A percentile compares a stretch with the other conserved stretches of the same genome.
Conservation (phyloP, 2,797 vertebrate genomes). For the Anabas testudineus region DNA sequence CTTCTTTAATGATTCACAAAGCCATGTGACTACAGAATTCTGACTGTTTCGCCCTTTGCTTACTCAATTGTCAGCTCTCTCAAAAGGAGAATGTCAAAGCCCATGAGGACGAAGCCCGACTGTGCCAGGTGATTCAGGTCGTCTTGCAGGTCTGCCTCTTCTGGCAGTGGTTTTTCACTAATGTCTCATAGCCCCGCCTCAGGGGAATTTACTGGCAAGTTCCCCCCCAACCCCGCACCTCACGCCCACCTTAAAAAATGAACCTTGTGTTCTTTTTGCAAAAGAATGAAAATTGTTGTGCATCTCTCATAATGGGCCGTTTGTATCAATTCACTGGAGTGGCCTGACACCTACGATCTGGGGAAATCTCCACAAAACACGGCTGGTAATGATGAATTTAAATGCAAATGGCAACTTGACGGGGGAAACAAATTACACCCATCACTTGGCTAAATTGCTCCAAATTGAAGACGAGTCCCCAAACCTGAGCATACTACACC, state of each 20-base stretch:
- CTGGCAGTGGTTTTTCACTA: constrained; percentile 10
- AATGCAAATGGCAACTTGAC: constrained; percentile 77
- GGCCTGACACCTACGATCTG: constrained; percentile 69
- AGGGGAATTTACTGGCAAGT: constrained; percentile 6
- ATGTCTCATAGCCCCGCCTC: constrained; percentile 5
- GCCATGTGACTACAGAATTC: not conserved
- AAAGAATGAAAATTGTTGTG: constrained; percentile 40
- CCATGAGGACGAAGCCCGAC: not conserved
- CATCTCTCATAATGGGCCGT: constrained; percentile 39
- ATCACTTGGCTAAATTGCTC: constrained; percentile 77
- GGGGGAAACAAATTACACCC: constrained; percentile 76
- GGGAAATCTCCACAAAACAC: constrained; percentile 75
- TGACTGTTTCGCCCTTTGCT: not conserved
- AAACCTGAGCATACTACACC: constrained; percentile 66
- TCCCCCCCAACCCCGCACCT: no score
- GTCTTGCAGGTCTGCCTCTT: constrained; percentile 4
- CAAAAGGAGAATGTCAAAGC: not conserved
- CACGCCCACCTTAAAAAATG: not conserved
- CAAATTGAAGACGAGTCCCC: constrained; percentile 72
- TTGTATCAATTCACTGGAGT: constrained; percentile 48
- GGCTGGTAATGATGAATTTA: constrained; percentile 79
- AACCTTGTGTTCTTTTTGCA: constrained; percentile 25
- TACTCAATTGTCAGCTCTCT: constrained; percentile 16
- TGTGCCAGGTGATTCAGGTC: constrained; percentile 5
- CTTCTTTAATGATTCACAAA: not conserved